Evolutionary conservation across 2,888 invertebrate species (phyloP), one percentile per base, ranked within the genome.

Genomic region (Agriopis marginaria): DNA sequence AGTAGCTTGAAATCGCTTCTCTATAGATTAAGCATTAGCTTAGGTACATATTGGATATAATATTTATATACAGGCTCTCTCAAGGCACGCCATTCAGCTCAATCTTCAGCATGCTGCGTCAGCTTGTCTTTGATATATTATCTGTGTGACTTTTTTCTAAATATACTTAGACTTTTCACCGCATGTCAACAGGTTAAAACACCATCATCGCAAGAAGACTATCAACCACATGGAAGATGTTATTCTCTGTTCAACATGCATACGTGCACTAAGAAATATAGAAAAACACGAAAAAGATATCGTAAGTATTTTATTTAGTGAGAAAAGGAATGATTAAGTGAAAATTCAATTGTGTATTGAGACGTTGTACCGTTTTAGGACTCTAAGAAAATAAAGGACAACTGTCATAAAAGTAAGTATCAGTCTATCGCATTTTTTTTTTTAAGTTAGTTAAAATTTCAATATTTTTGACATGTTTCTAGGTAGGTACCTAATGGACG

Each of bases 221-320:
- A 78, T 94, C 40, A 94, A 93, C 70, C 89, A 86, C 68, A 94
- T 94, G 94, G 93, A 93, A 85, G 89, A 92, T 60, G 75, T 94
- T 12, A 86, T 92, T 72, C 84, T 94, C 39, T 94, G 94, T 80
- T 89, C 92, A 47, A 88, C 87, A 64, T 94, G 94, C 79, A 82
- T 90, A 32, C 89, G 92, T 65, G 83, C 86, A 7, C 78, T 93
- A 68, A 91, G 81, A 86, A 84, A 77, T 73, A 87, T 92, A 59
- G 94, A 94, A 85, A 93, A 89, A 83, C 89, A 93, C 79, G 93
- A 93, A 79, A 93, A 88, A 80, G 93, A 93, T 78, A 86, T 83
- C 64, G 93, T 94, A 81, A 88, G 92, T 87, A 82, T 42, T 9
- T 23, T 47, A 9, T 23, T 56, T 44, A 9, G 11, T 14, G 12